Evolutionary conservation across 2,797 vertebrate genomes (phyloP).

Genomic region (Chrosomus eos): DNA sequence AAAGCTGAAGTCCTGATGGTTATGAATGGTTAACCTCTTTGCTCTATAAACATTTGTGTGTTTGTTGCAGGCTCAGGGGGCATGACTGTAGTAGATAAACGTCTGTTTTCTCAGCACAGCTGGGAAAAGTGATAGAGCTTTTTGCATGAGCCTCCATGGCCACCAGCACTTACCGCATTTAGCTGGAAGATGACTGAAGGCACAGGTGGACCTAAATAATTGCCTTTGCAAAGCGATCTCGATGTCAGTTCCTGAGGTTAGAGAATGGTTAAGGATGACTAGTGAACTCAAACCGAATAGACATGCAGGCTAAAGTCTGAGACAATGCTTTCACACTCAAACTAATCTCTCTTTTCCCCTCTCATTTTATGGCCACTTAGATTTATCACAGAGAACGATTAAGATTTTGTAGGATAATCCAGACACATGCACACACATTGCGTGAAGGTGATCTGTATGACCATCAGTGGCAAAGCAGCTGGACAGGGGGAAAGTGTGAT

Average conservation of each 20-base stretch:
- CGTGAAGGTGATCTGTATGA: slow-evolving; percentile 67
- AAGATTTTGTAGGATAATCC: slow-evolving; percentile 52
- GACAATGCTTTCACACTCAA: slow-evolving; percentile 2
- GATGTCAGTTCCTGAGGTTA: slow-evolving; percentile 15
- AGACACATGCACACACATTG: slow-evolving; percentile 35
- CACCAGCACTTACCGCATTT: slow-evolving; percentile 29
- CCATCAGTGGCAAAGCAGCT: slow-evolving; percentile 36
- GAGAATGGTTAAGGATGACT: not conserved
- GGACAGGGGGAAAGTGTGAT: slow-evolving; percentile 29
- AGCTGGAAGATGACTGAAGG: slow-evolving; percentile 33
- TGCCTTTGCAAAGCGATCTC: not conserved
- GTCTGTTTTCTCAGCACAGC: slow-evolving; percentile 12
- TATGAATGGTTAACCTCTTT: slow-evolving; percentile 7
- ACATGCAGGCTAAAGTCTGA: not conserved
- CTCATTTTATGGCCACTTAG: slow-evolving; percentile 31
- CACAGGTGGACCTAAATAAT: slow-evolving; percentile 6
- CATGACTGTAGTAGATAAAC: slow-evolving; percentile 19
- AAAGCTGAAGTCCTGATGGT: not conserved
- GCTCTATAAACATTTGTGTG: not conserved
- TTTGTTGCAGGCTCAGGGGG: not conserved
- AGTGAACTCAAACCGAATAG: slow-evolving; percentile 2
- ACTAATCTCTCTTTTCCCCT: not conserved
- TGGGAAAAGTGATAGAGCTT: slow-evolving; percentile 12
- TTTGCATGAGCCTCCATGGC: not conserved
- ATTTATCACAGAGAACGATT: slow-evolving; percentile 17